Evolutionary conservation across 1,140 invertebrate species (phyloP).

Genomic region (Hyphantria cunea): DNA sequence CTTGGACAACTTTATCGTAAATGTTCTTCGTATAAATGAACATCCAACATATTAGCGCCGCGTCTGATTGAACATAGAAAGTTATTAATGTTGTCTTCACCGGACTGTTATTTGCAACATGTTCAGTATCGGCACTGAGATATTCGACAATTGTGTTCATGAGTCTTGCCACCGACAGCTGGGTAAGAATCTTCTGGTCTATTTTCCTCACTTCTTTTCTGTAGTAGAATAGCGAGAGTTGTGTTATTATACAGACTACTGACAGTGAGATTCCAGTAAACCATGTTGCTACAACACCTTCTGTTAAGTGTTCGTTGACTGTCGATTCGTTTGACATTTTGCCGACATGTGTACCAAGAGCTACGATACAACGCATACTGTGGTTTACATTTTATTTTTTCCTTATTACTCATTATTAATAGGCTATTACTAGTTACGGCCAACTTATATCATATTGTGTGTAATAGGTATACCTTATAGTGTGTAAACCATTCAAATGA

Average conservation of each 20-base stretch:
- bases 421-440: no score
- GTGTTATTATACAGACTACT: slow-evolving; percentile 17
- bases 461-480: no score
- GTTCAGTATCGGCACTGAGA: background rate
- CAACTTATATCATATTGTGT: no score
- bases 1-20: slow-evolving; percentile 41
- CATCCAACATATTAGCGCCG: slow-evolving; percentile 35
- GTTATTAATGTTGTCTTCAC: background rate
- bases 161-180: slow-evolving; percentile 30
- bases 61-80: slow-evolving; percentile 29
- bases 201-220: slow-evolving; percentile 29
- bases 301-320: background rate
- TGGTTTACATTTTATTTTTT: background rate
- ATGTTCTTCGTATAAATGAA: slow-evolving; percentile 41
- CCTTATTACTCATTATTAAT: background rate
- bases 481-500: no score
- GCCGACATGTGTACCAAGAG: background rate
- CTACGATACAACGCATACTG: background rate
- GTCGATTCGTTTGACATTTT: background rate
- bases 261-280: slow-evolving; percentile 32
- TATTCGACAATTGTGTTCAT: slow-evolving; percentile 33
- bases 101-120: background rate
- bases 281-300: slow-evolving; percentile 18
- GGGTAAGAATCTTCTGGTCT: slow-evolving; percentile 35
- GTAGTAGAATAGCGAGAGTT: slow-evolving; percentile 23